Evolutionary conservation across 2,888 invertebrate genomes (phyloP), one percentile per base, ranked within the genome.

Genomic region (Acanthococcus lagerstroemiae): DNA sequence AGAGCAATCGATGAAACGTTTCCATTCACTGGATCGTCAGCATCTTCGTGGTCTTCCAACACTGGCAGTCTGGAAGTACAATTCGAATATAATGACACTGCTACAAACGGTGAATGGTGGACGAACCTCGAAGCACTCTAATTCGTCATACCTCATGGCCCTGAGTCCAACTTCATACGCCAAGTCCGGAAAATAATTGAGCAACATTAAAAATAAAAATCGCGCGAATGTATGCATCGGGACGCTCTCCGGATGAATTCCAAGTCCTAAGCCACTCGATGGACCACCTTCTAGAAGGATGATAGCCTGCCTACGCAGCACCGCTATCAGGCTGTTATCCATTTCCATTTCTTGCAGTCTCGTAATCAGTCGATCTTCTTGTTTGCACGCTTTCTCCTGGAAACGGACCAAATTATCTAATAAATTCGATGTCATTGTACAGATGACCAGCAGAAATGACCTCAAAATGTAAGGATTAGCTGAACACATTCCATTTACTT

Each of bases 151-250:
- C 81, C 82, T 79, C 86, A 90, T 88, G 27, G 89, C 89, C 55
- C 88, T 76, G 50, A 89, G 76, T 0, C 90, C 90, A 12, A 89
- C 85, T 68, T 85, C 81, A 74, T 89, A 90, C 0, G 90, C 89
- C 70, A 90, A 79, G 72, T 90, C 88, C 0, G 85, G 82, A 74
- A 90, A 87, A 70, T 83, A 82, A 55, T 85, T 84, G 72, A 89
- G 79, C 69, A 90, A 79, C 25, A 88, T 84, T 27, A 86, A 82
- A 79, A 90, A 90, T 70, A 90, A 80, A 77, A 85, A 90, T 70
- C 87, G 76, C 9, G 90, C 89, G 77, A 89, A 88, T 48, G 88
- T 88, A 75, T 90, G 90, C 81, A 90, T 88, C 19, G 90, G 90
- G 70, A 88, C 85, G 45, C 87, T 87, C 71, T 90, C 85, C 0